Evolutionary conservation across 2,888 invertebrate genomes (phyloP).

Genomic region (Uloborus plumipes): DNA sequence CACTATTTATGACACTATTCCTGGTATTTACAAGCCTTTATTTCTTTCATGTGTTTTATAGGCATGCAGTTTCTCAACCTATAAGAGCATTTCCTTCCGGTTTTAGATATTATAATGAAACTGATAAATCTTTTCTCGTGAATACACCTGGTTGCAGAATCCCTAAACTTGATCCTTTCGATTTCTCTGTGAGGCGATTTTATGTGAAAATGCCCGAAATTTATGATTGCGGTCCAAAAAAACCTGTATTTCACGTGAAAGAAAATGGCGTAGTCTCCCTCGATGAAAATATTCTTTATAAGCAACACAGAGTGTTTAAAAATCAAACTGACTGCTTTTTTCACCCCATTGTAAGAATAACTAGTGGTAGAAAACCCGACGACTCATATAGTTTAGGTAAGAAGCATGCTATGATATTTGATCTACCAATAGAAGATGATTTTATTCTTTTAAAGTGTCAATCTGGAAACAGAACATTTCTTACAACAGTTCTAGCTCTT

Average conservation of each 20-base stretch:
- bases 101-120: slow-evolving; percentile 12
- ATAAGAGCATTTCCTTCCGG: background rate
- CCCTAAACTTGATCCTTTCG: slow-evolving; percentile 63
- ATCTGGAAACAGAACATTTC: slow-evolving; percentile 31
- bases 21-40: slow-evolving; percentile 50
- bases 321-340: slow-evolving; percentile 50
- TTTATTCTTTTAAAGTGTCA: slow-evolving; percentile 61
- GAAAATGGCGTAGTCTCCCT: slow-evolving; percentile 35
- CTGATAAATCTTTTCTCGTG: slow-evolving; percentile 46
- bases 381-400: slow-evolving; percentile 46
- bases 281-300: slow-evolving; percentile 30
- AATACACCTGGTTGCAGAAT: slow-evolving; percentile 63
- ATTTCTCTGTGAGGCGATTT: slow-evolving; percentile 52
- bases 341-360: slow-evolving; percentile 38
- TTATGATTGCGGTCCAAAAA: slow-evolving; percentile 45
- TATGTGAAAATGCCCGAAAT: slow-evolving; percentile 40
- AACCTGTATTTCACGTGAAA: slow-evolving; percentile 25
- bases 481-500: slow-evolving; percentile 26
- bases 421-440: slow-evolving; percentile 58
- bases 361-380: slow-evolving; percentile 44
- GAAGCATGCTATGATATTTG: slow-evolving; percentile 57
- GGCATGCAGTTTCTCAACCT: slow-evolving; percentile 12
- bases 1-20: slow-evolving; percentile 18
- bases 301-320: slow-evolving; percentile 29
- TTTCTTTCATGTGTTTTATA: slow-evolving; percentile 40